A percentile compares a stretch with the other conserved stretches of the same genome.
Evolutionary conservation across 2,113 vertebrate species (phyloP).

Genomic region (Colaptes auratus): DNA sequence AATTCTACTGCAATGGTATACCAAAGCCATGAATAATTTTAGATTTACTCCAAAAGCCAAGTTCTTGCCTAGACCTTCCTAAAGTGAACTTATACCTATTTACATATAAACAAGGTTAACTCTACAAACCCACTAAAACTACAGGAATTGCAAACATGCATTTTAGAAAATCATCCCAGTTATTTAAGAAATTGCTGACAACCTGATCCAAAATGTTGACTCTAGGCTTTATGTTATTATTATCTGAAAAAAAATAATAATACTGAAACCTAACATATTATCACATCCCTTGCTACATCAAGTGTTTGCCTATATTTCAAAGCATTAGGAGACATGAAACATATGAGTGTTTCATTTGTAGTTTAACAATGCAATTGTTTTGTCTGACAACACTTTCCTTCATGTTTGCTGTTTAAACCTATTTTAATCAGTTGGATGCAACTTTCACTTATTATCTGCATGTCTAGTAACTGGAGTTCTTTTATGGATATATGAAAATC

Average conservation of each 20-base stretch:
- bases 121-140: neutral
- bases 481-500: neutral
- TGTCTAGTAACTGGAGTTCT: neutral
- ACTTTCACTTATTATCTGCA: neutral
- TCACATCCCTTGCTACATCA: neutral
- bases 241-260: neutral
- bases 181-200: neutral
- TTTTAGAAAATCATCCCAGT: neutral
- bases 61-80: neutral
- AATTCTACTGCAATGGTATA: neutral
- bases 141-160: neutral
- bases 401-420: neutral
- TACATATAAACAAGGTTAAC: neutral
- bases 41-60: neutral
- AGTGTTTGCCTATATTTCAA: neutral
- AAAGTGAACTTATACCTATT: neutral
- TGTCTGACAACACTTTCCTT: neutral
- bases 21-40: neutral
- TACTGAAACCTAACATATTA: neutral
- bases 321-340: neutral
- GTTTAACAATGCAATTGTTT: neutral
- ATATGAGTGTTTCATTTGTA: neutral
- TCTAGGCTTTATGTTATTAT: neutral
- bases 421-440: neutral
- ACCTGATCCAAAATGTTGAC: neutral